phyloP scores from a whole-genome alignment of 1,140 invertebrate species.

The Calliphora vicina region DNA sequence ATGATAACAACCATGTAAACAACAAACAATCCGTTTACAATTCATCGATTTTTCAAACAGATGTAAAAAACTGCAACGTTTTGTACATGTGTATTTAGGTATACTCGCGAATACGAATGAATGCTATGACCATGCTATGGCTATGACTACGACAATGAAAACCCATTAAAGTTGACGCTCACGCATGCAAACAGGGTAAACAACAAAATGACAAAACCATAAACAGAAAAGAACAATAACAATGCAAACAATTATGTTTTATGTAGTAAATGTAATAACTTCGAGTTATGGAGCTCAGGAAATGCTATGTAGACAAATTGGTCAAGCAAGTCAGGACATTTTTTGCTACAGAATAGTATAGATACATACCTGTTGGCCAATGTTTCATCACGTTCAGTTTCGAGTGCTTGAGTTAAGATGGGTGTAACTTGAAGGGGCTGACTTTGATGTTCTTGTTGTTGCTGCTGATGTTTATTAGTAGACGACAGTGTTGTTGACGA shows the following conservation, averaged over 20 bases:
- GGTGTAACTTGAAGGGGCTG: neutral
- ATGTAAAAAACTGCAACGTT: neutral
- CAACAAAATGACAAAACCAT: too few species aligned
- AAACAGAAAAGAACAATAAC: too few species aligned
- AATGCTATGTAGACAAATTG: too few species aligned
- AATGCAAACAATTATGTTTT: neutral
- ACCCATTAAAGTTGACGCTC: neutral
- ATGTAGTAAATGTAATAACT: neutral
- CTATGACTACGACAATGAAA: neutral
- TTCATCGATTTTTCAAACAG: constrained; percentile 21
- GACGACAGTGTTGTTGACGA: neutral
- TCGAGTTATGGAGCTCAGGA: neutral
- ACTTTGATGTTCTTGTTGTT: neutral
- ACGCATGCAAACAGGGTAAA: too few species aligned
- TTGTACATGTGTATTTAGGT: too few species aligned
- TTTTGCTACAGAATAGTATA: too few species aligned
- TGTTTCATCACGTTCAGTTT: constrained; percentile 10
- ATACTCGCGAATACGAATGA: neutral
- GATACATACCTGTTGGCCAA: constrained; percentile 24
- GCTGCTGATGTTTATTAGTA: neutral
- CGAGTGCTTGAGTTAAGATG: neutral
- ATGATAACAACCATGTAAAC: constrained; percentile 5
- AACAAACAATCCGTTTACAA: constrained; percentile 13
- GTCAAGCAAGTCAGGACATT: too few species aligned
- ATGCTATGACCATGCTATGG: too few species aligned